phyloP scores from a whole-genome alignment of 2,797 vertebrate genomes.

The Gila robusta region DNA sequence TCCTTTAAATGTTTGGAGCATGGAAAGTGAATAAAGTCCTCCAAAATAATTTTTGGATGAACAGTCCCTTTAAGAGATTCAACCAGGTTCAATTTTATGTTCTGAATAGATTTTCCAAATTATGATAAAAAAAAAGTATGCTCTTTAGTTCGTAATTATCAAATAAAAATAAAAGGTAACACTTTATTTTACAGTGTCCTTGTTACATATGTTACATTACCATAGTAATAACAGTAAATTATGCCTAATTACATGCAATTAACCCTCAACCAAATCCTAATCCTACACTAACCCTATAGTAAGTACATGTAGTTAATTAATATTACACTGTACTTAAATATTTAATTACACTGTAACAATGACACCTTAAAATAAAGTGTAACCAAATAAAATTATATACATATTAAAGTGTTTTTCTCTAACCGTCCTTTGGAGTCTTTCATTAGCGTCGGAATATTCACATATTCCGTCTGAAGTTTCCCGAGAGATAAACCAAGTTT shows the following conservation, averaged over 20 bases:
- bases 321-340: no score
- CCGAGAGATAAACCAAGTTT: constrained; percentile 85
- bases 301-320: no score
- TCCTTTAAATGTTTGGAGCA: not conserved
- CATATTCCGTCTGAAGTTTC: constrained; percentile 85
- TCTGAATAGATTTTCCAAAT: not conserved
- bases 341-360: no score
- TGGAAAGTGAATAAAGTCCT: not conserved
- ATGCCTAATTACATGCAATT: no score
- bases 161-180: not conserved
- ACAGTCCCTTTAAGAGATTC: not conserved
- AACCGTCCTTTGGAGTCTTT: constrained; percentile 81
- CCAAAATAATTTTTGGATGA: not conserved
- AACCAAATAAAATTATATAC: not conserved
- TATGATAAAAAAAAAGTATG: not conserved
- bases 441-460: constrained; percentile 85
- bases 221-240: no score
- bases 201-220: no score
- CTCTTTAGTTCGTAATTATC: not conserved
- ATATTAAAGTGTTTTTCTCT: not conserved
- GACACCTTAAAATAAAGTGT: no score
- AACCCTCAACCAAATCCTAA: no score
- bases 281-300: no score
- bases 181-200: no score
- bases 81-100: not conserved